Conservation (phyloP, 1,140 invertebrate species). For the Cydia splendana region DNA sequence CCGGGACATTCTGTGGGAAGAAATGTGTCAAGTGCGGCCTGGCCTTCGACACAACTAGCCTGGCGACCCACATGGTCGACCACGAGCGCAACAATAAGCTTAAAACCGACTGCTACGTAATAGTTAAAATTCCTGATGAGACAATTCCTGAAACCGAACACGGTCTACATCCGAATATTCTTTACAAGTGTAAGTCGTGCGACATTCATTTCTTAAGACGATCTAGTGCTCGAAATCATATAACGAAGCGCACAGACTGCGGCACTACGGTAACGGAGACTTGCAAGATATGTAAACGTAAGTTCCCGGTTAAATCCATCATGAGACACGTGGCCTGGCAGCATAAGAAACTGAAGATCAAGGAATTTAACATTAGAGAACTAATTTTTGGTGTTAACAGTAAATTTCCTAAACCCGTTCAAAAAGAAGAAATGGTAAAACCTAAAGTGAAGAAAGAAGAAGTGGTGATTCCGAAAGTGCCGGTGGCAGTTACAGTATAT, state of each 20-base stretch:
- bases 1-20: background rate
- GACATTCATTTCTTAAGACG: conserved; percentile 20
- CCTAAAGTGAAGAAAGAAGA: background rate
- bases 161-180: background rate
- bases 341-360: background rate
- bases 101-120: background rate
- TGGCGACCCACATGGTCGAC: background rate
- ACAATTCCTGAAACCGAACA: background rate
- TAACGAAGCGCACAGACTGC: background rate
- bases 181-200: conserved; percentile 33
- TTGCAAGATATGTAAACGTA: background rate
- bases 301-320: background rate
- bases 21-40: conserved; percentile 12
- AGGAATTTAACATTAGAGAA: background rate
- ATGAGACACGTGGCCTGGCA: background rate
- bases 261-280: background rate
- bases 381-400: background rate
- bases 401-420: background rate
- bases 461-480: background rate
- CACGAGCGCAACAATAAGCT: background rate
- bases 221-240: background rate
- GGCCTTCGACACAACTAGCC: background rate
- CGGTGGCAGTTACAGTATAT: background rate
- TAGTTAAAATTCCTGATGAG: background rate
- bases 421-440: background rate